A percentile compares a stretch with the other conserved stretches of the same genome.
Evolutionary conservation across 1,140 invertebrate genomes (phyloP).

Genomic region (Arion vulgaris): DNA sequence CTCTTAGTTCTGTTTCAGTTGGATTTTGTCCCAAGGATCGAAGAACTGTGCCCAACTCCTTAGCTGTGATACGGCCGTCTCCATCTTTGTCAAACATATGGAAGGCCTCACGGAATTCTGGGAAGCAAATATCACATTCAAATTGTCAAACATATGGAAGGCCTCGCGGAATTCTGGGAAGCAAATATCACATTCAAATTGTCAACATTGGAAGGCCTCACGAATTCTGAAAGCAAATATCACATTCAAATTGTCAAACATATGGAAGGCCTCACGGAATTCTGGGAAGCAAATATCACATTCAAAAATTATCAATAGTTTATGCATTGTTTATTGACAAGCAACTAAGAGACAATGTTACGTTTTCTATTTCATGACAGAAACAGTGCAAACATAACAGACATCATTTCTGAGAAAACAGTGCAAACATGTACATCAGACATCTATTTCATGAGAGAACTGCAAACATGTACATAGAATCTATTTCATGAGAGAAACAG

Average conservation of each 20-base stretch:
- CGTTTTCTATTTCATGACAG: too few species aligned
- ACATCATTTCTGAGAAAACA: too few species aligned
- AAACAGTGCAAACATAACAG: too few species aligned
- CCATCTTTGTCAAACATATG: conserved; percentile 16
- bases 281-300: conserved; percentile 5
- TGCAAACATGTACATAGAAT: too few species aligned
- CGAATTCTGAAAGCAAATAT: neutral
- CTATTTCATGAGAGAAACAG: too few species aligned
- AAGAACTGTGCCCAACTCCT: neutral
- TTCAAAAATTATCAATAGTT: neutral
- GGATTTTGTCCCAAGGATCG: conserved; percentile 1
- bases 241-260: conserved; percentile 8
- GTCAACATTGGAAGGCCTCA: conserved; percentile 5
- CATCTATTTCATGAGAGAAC: too few species aligned
- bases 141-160: conserved; percentile 15
- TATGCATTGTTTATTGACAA: neutral
- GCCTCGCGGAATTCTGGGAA: conserved; percentile 12
- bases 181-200: neutral
- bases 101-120: conserved; percentile 15
- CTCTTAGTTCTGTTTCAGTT: neutral
- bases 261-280: conserved; percentile 3
- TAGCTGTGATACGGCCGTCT: conserved; percentile 18
- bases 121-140: neutral
- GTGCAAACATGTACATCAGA: too few species aligned
- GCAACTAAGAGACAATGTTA: too few species aligned